Conservation (phyloP, 1,140 invertebrate genomes). For the Penaeus chinensis region DNA sequence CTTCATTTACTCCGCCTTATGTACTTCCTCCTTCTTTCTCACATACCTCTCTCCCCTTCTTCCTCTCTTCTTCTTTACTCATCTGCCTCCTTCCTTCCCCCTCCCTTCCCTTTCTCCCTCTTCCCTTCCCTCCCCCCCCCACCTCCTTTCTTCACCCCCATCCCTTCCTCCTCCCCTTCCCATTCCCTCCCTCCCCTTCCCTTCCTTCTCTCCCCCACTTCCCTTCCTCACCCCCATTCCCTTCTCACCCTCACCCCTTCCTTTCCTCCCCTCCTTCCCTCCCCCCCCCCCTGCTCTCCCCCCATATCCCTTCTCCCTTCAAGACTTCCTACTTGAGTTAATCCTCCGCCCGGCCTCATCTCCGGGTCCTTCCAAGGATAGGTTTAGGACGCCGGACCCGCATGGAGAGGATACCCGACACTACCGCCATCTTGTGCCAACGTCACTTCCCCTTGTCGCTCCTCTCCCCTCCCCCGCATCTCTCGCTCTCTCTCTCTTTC, state of each 20-base stretch:
- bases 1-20: not conserved
- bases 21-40: not conserved
- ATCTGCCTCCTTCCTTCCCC: not conserved
- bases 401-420: not conserved
- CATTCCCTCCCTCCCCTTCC: no score
- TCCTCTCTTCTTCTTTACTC: not conserved
- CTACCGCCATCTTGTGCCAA: not conserved
- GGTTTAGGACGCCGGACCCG: not conserved
- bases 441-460: not conserved
- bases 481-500: not conserved
- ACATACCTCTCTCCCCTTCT: not conserved
- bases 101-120: not conserved
- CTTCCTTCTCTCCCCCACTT: not conserved
- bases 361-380: slow-evolving; percentile 40
- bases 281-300: not conserved
- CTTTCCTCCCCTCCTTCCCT: not conserved
- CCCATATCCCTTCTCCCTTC: not conserved
- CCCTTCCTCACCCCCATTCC: not conserved
- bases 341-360: slow-evolving; percentile 24
- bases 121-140: not conserved
- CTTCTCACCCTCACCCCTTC: not conserved
- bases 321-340: slow-evolving; percentile 9
- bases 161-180: not conserved
- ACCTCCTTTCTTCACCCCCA: not conserved
- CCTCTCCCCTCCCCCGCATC: not conserved